Evolutionary conservation across 2,797 vertebrate genomes (phyloP), one percentile per base, ranked within the genome.

Genomic region (Pseudomugil tenellus): DNA sequence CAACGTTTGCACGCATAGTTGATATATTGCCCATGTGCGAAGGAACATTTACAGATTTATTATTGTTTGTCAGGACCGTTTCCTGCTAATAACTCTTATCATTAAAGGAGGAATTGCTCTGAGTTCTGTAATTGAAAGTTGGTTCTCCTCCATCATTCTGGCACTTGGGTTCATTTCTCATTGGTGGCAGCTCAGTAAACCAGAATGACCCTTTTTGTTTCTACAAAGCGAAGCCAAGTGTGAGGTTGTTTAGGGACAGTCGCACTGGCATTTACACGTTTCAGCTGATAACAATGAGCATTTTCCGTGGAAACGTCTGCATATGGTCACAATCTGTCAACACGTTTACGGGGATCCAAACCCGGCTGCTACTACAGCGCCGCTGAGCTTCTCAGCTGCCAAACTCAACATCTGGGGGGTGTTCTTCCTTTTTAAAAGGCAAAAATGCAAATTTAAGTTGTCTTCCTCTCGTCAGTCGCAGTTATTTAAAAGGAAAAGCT

Each of bases 221-320:
- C 55, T 65, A 63, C 61, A 80, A 72, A 70, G 60, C 58, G 46
- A 74, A 76, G 32, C 11, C 35, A 32, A 67, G 67, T 63, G 34
- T 52, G 58, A 84, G 87, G 85, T 87, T 80, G 62, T 80, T 58
- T 53, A 54, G 81, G 74, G 84, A 88, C 85, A 83, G n/a, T 67
- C 14, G 43, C 32, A 12, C 54, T 65, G 54, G 63, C 58, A 66
- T 85, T 84, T 72, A 58, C 55, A 67, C 62, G 55, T 71, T 68
- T 41, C 62, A 69, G 39, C 66, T 74, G 35, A 82, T 54, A 39
- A 69, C 67, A 7, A 26, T 26, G 23, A 72, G 41, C 52, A 9
- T 61, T 76, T 52, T 32, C 41, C 3, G 34, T 61, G 48, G 51
- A 82, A 75, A 77, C 60, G 61, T 61, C 21, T 2, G 58, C 88